Evolutionary conservation across 2,113 vertebrate species (phyloP), one percentile per base, ranked within the genome.

Genomic region (Empidonax alnorum): DNA sequence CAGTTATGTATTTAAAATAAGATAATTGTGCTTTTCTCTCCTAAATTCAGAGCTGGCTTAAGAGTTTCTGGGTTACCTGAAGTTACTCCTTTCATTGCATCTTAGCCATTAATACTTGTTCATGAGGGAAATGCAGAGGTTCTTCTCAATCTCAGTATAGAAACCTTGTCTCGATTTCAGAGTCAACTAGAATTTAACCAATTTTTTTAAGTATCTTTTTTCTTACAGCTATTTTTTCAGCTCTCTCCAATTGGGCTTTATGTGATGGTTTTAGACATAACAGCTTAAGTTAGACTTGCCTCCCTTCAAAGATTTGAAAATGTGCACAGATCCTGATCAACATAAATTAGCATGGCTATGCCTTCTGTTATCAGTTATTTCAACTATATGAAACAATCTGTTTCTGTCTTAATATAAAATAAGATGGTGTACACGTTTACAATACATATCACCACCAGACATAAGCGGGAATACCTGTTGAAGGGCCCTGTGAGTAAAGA

Each of bases 331-430:
- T 91, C 93, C 90, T 68, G 79, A 97, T 96, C 90, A 94, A 95
- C 84, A 93, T 97, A 97, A 97, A 97, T 96, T 96, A 93, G 89
- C 90, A 88, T 97, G 84, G 87, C 74, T 91, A 25, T 89, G 94
- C 94, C 95, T 95, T 96, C 95, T 97, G 91, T 96, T 97, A 93
- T 83, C 94, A 93, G 94, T 96, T 96, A 86, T 96, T 96, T 94
- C 94, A 88, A 83, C 71, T 96, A 87, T 95, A 94, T 52, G 94
- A 97, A 97, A 95, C 94, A 96, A 96, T 95, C 93, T 97, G 94
- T 94, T 95, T 97, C 83, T 96, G 92, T 94, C 95, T 90, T 77
- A 88, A 80, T 96, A 71, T 77, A 85, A 95, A 91, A 90, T 93
- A 95, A 84, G 92, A 92, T 90, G 75, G 67, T 77, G 79, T 74